phyloP scores from a whole-genome alignment of 2,797 vertebrate species.

The Propithecus perrieri region DNA sequence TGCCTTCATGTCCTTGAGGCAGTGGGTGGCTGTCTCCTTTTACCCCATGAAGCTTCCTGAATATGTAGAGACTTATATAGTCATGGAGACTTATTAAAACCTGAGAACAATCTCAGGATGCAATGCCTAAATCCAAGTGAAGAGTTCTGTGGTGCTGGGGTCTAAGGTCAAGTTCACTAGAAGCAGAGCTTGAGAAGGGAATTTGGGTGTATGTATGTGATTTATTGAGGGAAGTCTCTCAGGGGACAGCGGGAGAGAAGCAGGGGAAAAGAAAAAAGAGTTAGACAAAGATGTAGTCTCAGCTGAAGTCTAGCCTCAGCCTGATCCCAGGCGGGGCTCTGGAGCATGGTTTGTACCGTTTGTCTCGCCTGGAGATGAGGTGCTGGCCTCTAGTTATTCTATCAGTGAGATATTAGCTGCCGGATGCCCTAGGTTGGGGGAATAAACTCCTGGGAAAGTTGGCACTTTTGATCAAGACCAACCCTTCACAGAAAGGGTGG shows the following conservation, averaged over 20 bases:
- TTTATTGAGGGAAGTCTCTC: background rate
- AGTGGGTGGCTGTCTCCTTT: background rate
- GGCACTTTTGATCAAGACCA: background rate
- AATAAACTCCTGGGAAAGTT: background rate
- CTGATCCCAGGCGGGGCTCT: background rate
- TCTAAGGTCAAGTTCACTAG: background rate
- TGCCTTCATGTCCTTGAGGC: background rate
- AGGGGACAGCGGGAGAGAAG: background rate
- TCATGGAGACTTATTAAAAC: background rate
- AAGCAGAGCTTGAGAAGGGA: background rate
- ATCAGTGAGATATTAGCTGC: background rate
- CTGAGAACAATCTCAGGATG: background rate
- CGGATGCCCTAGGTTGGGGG: background rate
- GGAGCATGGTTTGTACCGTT: background rate
- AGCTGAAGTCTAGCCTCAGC: background rate
- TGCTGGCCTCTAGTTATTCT: background rate
- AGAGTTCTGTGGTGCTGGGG: background rate
- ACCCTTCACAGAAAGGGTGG: background rate
- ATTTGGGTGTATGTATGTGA: background rate
- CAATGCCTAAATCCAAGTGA: background rate
- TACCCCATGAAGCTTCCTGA: background rate
- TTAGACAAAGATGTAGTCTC: background rate
- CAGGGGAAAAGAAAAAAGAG: background rate
- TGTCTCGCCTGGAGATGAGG: background rate
- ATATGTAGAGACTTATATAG: background rate